phyloP scores from a whole-genome alignment of 2,797 vertebrate species.

The Pampus argenteus region DNA sequence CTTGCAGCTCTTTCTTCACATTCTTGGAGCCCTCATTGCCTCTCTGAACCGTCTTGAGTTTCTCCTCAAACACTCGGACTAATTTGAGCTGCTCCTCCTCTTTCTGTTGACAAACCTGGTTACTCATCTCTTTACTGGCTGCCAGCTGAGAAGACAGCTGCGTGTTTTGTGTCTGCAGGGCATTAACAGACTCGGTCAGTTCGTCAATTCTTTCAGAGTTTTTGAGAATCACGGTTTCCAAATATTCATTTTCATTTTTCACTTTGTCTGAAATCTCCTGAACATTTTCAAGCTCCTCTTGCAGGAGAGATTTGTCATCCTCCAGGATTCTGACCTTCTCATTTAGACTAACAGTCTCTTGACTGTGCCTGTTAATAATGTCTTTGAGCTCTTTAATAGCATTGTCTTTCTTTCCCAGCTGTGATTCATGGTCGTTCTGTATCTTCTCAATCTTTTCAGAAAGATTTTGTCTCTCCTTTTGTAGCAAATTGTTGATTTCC shows the following conservation, averaged over 20 bases:
- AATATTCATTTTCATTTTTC: conserved; percentile 90
- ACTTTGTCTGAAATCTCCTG: conserved; percentile 89
- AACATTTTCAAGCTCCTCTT: conserved; percentile 90
- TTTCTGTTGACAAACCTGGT: conserved; percentile 81
- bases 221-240: conserved; percentile 89
- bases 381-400: conserved; percentile 77
- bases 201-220: conserved; percentile 86
- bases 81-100: conserved; percentile 88
- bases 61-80: conserved; percentile 88
- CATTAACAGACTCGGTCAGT: conserved; percentile 82
- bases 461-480: conserved; percentile 78
- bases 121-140: conserved; percentile 80
- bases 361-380: conserved; percentile 73
- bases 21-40: conserved; percentile 87
- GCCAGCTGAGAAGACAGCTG: conserved; percentile 83
- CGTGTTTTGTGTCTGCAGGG: conserved; percentile 81
- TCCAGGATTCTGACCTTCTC: conserved; percentile 91
- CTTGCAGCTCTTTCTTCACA: conserved; percentile 88
- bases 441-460: conserved; percentile 72
- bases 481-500: conserved; percentile 74
- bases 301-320: conserved; percentile 90
- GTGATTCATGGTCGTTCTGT: conserved; percentile 71
- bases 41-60: conserved; percentile 86
- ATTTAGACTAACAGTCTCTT: conserved; percentile 83
- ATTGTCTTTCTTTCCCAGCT: conserved; percentile 75